These are phyloP conservation scores for Syngnathus scovelli DNA, from an alignment of 2,113 vertebrate genomes.

Conservation along the genomic window DNA sequence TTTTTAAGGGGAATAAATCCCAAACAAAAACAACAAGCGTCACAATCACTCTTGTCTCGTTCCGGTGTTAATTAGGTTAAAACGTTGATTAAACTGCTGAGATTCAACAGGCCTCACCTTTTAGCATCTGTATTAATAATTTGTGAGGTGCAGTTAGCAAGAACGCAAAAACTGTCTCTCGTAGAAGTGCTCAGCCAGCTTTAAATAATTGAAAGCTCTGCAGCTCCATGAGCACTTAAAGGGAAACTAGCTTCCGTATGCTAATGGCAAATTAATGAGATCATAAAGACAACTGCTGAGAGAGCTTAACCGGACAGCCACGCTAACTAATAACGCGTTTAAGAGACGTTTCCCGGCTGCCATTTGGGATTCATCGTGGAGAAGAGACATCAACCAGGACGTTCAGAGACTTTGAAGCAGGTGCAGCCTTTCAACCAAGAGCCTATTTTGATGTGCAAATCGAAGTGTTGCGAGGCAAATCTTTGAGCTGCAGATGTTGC, in stretches of 20 bases:
- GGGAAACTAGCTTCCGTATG: conserved; percentile 26
- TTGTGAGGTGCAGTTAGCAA: conserved; percentile 26
- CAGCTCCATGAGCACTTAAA: conserved; percentile 21
- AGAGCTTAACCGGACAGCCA: conserved; percentile 16
- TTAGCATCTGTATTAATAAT: conserved; percentile 38
- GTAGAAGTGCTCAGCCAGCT: conserved; percentile 21
- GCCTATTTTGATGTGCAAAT: conserved; percentile 66
- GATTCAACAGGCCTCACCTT: conserved; percentile 19
- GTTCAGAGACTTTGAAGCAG: conserved; percentile 27
- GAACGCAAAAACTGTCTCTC: conserved; percentile 27
- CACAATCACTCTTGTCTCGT: neutral
- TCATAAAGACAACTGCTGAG: conserved; percentile 37
- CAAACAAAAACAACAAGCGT: neutral
- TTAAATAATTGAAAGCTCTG: conserved; percentile 53
- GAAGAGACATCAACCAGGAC: conserved; percentile 21
- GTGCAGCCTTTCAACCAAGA: conserved; percentile 40
- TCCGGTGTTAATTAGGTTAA: conserved; percentile 12
- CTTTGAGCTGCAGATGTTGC: conserved; percentile 64
- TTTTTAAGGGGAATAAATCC: neutral
- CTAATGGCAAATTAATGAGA: conserved; percentile 37
- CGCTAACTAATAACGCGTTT: conserved; percentile 14
- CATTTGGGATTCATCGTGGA: conserved; percentile 23
- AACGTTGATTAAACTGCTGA: conserved; percentile 23
- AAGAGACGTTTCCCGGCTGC: conserved; percentile 1
- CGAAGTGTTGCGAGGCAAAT: conserved; percentile 41